These are phyloP conservation scores for Thaumatotibia leucotreta DNA, from an alignment of 1,140 invertebrate species.

Conservation along the genomic window DNA sequence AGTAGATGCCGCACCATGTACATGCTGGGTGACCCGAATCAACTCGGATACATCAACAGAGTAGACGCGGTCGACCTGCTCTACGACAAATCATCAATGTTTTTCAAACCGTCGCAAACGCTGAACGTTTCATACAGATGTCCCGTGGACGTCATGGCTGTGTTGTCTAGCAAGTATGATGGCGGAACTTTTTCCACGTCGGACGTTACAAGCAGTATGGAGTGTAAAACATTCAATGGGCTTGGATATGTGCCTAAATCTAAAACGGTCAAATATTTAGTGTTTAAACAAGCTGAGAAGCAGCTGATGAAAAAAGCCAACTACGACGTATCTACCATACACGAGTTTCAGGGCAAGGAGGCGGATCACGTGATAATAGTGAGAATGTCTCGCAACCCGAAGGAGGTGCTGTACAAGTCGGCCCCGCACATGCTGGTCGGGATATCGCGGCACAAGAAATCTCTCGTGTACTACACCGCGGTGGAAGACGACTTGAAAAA, in stretches of 20 bases:
- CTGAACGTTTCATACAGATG: constrained; percentile 1
- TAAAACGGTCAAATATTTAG: neutral
- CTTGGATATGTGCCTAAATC: neutral
- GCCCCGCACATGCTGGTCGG: neutral
- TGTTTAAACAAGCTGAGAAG: constrained; percentile 2
- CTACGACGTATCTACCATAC: neutral
- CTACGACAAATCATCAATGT: neutral
- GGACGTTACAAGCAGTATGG: neutral
- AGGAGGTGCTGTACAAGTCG: neutral
- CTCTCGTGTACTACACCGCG: neutral
- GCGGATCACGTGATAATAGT: neutral
- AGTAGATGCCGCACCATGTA: neutral
- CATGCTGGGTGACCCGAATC: neutral
- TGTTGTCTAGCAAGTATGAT: neutral
- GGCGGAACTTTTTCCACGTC: neutral
- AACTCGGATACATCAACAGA: constrained; percentile 5
- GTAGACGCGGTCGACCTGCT: neutral
- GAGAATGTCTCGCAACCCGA: neutral
- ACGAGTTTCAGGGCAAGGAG: neutral
- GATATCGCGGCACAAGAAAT: neutral
- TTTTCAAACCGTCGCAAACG: neutral
- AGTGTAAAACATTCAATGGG: neutral
- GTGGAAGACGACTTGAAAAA: neutral
- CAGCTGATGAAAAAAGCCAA: neutral
- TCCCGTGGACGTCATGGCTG: neutral